phyloP scores from a whole-genome alignment of 2,113 vertebrate genomes.

The Scatophagus argus region DNA sequence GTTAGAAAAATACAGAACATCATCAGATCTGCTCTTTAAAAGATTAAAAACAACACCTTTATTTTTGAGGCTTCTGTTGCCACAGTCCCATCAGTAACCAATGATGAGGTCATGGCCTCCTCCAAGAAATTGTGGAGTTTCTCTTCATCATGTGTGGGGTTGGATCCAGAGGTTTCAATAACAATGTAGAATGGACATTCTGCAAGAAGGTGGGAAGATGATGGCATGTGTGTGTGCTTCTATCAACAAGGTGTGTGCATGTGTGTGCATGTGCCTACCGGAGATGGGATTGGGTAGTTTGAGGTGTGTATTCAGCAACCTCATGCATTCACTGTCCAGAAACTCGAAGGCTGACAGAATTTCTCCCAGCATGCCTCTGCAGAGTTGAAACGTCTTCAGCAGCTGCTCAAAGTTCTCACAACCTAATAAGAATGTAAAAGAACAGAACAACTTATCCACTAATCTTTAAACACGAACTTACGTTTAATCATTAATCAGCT shows the following conservation, averaged over 20 bases:
- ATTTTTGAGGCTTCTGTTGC: conserved; percentile 89
- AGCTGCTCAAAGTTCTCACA: conserved; percentile 90
- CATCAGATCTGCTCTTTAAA: background rate
- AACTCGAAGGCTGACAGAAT: conserved; percentile 97
- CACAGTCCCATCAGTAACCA: conserved; percentile 90
- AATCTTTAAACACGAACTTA: background rate
- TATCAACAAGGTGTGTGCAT: conserved; percentile 39
- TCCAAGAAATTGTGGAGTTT: conserved; percentile 92
- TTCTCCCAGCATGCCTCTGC: conserved; percentile 92
- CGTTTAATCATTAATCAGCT: background rate
- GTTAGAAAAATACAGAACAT: no score
- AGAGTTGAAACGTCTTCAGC: conserved; percentile 89
- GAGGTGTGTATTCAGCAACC: conserved; percentile 88
- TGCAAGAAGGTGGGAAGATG: conserved; percentile 63
- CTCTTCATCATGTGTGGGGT: conserved; percentile 86
- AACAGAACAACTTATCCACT: background rate
- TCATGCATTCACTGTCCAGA: conserved; percentile 92
- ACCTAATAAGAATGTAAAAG: conserved; percentile 73
- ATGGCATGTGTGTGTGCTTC: conserved; percentile 5
- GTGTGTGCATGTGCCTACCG: conserved; percentile 82
- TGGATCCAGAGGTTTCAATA: conserved; percentile 94
- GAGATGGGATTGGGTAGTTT: conserved; percentile 88
- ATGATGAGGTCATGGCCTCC: conserved; percentile 81
- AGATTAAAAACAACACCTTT: conserved; percentile 80
- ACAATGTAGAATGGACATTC: conserved; percentile 93